Evolutionary conservation across 2,113 vertebrate genomes (phyloP).

Genomic region (Sardina pilchardus): DNA sequence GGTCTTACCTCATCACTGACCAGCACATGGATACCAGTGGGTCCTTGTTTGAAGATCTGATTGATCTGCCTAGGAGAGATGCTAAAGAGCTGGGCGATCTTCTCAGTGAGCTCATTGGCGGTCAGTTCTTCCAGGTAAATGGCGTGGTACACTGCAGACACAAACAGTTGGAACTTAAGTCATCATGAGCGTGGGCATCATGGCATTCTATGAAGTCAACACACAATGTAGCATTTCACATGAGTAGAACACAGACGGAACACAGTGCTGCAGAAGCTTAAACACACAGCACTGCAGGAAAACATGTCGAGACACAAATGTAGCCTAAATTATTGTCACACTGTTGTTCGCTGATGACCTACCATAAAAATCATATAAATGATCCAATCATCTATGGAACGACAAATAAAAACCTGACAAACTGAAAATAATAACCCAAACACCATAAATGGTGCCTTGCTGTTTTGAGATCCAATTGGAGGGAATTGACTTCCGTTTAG

Average conservation of each 20-base stretch:
- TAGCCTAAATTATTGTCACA: background rate
- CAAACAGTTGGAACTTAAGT: background rate
- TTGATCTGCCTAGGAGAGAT: conserved; percentile 91
- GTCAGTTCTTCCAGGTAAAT: conserved; percentile 94
- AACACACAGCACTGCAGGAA: background rate
- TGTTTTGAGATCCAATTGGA: too few relatives aligned
- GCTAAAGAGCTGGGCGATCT: conserved; percentile 94
- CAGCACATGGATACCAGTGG: conserved; percentile 94
- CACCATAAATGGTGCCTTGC: background rate
- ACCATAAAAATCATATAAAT: background rate
- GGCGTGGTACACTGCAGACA: conserved; percentile 88
- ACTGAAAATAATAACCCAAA: background rate
- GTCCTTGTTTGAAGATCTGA: conserved; percentile 95
- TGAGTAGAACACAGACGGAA: background rate
- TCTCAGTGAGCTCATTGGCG: conserved; percentile 84
- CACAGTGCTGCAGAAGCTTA: too few relatives aligned
- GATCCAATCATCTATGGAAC: background rate
- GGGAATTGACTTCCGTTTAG: too few relatives aligned
- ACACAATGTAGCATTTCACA: background rate
- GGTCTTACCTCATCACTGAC: conserved; percentile 89
- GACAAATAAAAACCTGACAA: background rate
- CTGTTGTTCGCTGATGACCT: background rate
- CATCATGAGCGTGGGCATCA: background rate
- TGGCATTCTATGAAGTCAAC: background rate
- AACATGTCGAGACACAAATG: background rate